These are phyloP conservation scores for Melierax canorus DNA, from an alignment of 2,113 vertebrate genomes.

Conservation along the genomic window DNA sequence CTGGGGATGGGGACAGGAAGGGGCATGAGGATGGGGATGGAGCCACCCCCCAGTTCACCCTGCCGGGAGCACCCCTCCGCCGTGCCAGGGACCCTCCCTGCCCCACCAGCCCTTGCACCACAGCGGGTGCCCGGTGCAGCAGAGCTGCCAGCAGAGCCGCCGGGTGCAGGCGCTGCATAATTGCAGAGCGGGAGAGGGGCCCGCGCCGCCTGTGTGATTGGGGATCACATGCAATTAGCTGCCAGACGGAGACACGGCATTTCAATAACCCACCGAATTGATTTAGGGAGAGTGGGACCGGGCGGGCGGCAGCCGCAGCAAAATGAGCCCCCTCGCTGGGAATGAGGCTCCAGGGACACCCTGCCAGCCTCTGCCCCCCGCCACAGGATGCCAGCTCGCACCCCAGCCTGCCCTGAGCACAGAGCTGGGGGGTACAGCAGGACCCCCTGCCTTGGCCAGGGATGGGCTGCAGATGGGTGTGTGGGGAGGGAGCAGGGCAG, in stretches of 20 bases:
- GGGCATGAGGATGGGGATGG: not conserved
- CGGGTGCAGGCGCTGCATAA: not conserved
- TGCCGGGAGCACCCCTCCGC: rapidly evolving
- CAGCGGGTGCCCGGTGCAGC: rapidly evolving
- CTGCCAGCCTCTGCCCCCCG: not conserved
- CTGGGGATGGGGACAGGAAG: not conserved
- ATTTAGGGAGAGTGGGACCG: not conserved
- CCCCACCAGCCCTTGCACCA: not conserved
- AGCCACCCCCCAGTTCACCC: rapidly evolving
- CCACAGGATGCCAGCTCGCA: rapidly evolving
- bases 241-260: not conserved
- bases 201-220: rapidly evolving
- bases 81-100: rapidly evolving
- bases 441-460: not conserved
- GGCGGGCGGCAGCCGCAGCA: not conserved
- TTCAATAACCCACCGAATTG: not conserved
- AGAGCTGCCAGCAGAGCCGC: too few relatives aligned
- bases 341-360: not conserved
- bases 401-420: not conserved
- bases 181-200: not conserved
- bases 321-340: not conserved
- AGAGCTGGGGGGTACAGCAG: not conserved
- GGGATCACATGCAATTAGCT: not conserved
- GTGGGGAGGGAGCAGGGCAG: too few relatives aligned
- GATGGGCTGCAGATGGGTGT: not conserved